These are phyloP conservation scores for Leptoteleia sp. DNA, from an alignment of 1,140 invertebrate genomes.

Conservation along the genomic window DNA sequence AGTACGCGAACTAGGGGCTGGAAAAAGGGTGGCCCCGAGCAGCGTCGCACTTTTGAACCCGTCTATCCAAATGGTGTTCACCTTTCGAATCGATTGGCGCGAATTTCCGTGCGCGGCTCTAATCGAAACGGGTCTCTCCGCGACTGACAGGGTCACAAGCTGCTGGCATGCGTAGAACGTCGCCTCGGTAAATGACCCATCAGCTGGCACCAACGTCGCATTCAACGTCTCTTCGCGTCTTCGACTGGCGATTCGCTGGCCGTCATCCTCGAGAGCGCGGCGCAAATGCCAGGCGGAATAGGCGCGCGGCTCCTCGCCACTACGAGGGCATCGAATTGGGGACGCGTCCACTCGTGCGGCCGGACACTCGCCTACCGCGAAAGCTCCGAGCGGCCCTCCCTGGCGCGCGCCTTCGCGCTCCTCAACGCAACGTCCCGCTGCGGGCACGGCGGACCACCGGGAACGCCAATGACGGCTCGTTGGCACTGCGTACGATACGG, in stretches of 20 bases:
- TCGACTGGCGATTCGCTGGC: not conserved
- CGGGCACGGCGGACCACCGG: no score
- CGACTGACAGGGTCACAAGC: slow-evolving; percentile 38
- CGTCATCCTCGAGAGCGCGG: not conserved
- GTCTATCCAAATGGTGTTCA: slow-evolving; percentile 4
- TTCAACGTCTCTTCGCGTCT: slow-evolving; percentile 18
- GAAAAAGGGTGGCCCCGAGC: no score
- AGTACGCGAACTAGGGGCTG: no score
- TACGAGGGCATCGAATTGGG: no score
- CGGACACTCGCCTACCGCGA: no score
- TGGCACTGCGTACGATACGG: slow-evolving; percentile 4
- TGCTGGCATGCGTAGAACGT: slow-evolving; percentile 48
- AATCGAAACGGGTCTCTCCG: slow-evolving; percentile 29
- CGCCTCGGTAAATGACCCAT: slow-evolving; percentile 50
- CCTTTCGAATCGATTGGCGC: slow-evolving; percentile 47
- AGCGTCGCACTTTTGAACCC: no score
- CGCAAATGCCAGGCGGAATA: no score
- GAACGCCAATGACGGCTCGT: not conserved
- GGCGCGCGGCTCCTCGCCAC: not conserved
- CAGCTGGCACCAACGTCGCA: slow-evolving; percentile 33
- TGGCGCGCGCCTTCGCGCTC: not conserved
- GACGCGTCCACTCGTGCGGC: no score
- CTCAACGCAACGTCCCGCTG: not conserved
- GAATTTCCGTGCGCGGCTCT: slow-evolving; percentile 34
- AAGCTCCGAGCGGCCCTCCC: no score